Evolutionary conservation across 1,140 invertebrate genomes (phyloP).

Genomic region (Adoxophyes honmai): DNA sequence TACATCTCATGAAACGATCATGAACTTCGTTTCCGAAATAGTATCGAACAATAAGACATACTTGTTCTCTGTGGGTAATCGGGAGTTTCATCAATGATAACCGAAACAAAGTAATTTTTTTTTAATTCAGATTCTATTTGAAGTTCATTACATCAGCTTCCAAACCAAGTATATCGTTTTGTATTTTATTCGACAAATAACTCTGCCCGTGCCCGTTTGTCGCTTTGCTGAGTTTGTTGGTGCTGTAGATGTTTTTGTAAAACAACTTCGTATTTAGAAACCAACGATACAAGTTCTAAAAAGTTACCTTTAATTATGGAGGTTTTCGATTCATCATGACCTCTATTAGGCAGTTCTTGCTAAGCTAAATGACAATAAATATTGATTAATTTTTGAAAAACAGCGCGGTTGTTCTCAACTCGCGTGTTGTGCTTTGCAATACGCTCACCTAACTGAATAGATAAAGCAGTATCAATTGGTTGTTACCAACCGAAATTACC

Average conservation of each 20-base stretch:
- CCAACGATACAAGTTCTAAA: conserved; percentile 16
- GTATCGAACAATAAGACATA: conserved; percentile 22
- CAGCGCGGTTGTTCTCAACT: conserved; percentile 14
- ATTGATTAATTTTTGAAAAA: conserved; percentile 13
- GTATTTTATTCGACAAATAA: conserved; percentile 18
- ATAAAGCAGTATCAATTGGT: neutral
- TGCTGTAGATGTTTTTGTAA: conserved; percentile 17
- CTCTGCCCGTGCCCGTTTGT: neutral
- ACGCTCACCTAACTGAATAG: neutral
- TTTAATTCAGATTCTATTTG: conserved; percentile 19
- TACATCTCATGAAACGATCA: conserved; percentile 33
- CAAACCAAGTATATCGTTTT: conserved; percentile 22
- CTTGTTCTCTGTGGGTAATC: conserved; percentile 23
- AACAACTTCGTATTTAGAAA: conserved; percentile 16
- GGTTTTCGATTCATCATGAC: conserved; percentile 11
- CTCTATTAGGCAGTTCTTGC: conserved; percentile 18
- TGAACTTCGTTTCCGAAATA: conserved; percentile 17
- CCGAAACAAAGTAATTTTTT: conserved; percentile 21
- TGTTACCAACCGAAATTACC: conserved; percentile 16
- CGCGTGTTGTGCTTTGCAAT: conserved; percentile 9
- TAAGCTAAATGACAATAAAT: conserved; percentile 2
- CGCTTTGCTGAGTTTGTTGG: neutral
- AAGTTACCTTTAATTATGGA: conserved; percentile 18
- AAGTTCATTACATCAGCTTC: conserved; percentile 12
- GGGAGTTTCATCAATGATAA: conserved; percentile 29